phyloP scores from a whole-genome alignment of 2,888 invertebrate genomes.

The Mythimna pallens region DNA sequence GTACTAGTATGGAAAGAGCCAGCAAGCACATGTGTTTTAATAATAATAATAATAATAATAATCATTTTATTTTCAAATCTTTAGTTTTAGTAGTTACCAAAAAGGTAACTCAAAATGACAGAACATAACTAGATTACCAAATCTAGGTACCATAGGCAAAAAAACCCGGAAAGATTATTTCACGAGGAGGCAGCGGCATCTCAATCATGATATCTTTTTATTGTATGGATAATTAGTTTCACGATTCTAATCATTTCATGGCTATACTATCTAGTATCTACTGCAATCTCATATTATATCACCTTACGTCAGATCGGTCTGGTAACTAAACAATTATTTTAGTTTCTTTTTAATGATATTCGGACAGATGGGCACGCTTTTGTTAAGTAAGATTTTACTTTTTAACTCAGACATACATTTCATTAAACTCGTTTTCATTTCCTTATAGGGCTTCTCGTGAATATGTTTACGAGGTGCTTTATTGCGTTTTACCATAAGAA shows the following conservation, averaged over 20 bases:
- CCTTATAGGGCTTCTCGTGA: slow-evolving; percentile 24
- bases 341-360: slow-evolving; percentile 45
- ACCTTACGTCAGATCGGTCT: slow-evolving; percentile 40
- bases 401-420: slow-evolving; percentile 38
- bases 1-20: not conserved
- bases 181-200: not conserved
- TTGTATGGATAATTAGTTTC: slow-evolving; percentile 42
- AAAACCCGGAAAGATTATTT: slow-evolving; percentile 12
- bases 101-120: too few relatives aligned
- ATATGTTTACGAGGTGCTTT: slow-evolving; percentile 47
- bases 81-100: too few relatives aligned
- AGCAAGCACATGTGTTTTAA: not conserved
- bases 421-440: slow-evolving; percentile 37
- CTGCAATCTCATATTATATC: slow-evolving; percentile 31
- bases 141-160: not conserved
- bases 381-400: slow-evolving; percentile 41
- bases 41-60: too few relatives aligned
- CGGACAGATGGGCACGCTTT: slow-evolving; percentile 33
- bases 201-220: slow-evolving; percentile 14
- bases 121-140: not conserved
- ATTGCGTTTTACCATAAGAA: slow-evolving; percentile 34
- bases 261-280: slow-evolving; percentile 16
- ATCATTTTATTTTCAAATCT: too few relatives aligned
- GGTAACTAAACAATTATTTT: slow-evolving; percentile 34
- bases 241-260: slow-evolving; percentile 23